Conservation (phyloP, 2,797 vertebrate genomes). For the Sebastes minor region DNA sequence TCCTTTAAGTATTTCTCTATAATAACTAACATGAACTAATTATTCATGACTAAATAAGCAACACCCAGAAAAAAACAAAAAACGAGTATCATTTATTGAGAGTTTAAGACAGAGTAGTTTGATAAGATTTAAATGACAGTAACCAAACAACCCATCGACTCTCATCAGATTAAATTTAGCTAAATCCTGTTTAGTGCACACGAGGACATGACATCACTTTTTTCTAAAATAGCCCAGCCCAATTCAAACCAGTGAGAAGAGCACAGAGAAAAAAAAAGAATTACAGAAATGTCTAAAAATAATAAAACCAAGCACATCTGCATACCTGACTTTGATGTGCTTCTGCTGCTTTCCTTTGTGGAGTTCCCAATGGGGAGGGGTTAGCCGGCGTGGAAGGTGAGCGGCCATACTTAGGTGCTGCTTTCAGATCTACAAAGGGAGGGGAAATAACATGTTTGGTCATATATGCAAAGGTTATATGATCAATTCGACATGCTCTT, state of each 20-base stretch:
- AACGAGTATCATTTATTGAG: not conserved
- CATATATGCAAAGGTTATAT: not conserved
- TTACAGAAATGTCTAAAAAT: not conserved
- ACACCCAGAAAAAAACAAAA: not conserved
- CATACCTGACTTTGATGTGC: conserved; percentile 90
- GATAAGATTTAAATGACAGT: not conserved
- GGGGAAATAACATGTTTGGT: not conserved
- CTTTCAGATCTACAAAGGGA: conserved; percentile 85
- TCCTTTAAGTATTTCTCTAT: not conserved
- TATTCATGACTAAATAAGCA: not conserved
- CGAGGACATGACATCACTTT: not conserved
- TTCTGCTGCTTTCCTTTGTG: conserved; percentile 90
- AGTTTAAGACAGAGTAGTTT: not conserved
- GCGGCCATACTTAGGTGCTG: conserved; percentile 87
- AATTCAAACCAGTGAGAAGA: not conserved
- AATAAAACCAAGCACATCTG: not conserved
- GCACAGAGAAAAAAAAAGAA: not conserved
- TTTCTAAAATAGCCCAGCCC: not conserved
- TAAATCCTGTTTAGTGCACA: not conserved
- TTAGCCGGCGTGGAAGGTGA: conserved; percentile 90
- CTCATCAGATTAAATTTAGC: not conserved
- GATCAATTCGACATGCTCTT: not conserved
- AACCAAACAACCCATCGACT: not conserved
- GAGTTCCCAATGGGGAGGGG: conserved; percentile 89
- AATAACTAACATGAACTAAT: not conserved